Conservation (phyloP, 2,888 invertebrate species). For the Coenonympha glycerion region DNA sequence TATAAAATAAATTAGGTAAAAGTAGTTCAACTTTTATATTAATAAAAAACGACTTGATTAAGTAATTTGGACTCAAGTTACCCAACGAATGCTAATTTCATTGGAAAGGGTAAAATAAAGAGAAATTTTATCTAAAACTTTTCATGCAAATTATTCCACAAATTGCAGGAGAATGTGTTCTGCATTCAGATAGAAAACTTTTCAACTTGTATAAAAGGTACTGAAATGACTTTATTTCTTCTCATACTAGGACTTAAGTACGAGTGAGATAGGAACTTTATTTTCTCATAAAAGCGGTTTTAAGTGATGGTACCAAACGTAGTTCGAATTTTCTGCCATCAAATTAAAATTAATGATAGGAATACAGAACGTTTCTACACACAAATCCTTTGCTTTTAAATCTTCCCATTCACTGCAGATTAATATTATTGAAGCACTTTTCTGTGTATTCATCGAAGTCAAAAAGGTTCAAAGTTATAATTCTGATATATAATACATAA, state of each 20-base stretch:
- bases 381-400: too few relatives aligned
- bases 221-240: constrained; percentile 18
- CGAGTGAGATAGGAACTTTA: constrained; percentile 9
- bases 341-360: not conserved
- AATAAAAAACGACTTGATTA: not conserved
- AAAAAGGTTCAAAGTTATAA: too few relatives aligned
- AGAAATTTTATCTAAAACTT: constrained; percentile 21
- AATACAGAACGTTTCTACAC: too few relatives aligned
- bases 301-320: not conserved
- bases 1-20: too few relatives aligned
- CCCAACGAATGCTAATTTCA: constrained; percentile 11
- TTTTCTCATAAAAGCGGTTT: constrained; percentile 1
- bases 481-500: too few relatives aligned
- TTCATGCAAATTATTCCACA: constrained; percentile 28
- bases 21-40: not conserved
- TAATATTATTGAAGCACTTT: too few relatives aligned
- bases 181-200: constrained; percentile 27
- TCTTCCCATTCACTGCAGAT: too few relatives aligned
- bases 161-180: constrained; percentile 26
- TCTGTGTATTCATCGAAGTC: too few relatives aligned
- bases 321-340: not conserved
- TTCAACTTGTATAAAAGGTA: constrained; percentile 21
- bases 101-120: constrained; percentile 11
- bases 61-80: not conserved
- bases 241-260: constrained; percentile 7